phyloP scores from a whole-genome alignment of 2,888 invertebrate species.

The Caenorhabditis plicata region DNA sequence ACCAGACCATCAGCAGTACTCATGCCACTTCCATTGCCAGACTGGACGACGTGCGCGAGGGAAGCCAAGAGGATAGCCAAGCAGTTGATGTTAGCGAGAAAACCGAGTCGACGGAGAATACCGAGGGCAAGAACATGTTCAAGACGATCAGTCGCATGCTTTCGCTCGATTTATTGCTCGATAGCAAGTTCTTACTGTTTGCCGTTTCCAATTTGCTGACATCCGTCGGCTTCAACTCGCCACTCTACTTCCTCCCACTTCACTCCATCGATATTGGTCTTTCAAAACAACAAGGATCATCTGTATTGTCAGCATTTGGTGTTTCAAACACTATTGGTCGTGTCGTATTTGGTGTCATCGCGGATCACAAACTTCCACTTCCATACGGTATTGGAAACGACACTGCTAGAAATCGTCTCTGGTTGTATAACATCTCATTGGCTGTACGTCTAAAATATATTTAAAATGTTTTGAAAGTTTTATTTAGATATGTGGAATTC shows the following conservation, averaged over 20 bases:
- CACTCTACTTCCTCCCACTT: constrained; percentile 77
- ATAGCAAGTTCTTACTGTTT: constrained; percentile 85
- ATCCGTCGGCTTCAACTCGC: constrained; percentile 90
- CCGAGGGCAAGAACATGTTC: constrained; percentile 43
- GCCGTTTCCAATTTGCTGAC: constrained; percentile 90
- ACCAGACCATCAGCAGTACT: constrained; percentile 28
- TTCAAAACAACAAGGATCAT: constrained; percentile 37
- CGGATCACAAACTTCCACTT: constrained; percentile 54
- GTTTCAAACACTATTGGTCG: constrained; percentile 83
- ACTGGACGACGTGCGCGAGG: constrained; percentile 42
- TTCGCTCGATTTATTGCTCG: constrained; percentile 80
- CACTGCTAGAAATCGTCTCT: constrained; percentile 85
- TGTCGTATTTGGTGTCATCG: constrained; percentile 79
- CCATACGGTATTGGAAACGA: constrained; percentile 72
- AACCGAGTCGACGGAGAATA: constrained; percentile 29
- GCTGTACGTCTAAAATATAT: constrained; percentile 69
- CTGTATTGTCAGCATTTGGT: constrained; percentile 55
- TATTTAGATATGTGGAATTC: constrained; percentile 78
- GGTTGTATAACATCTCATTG: constrained; percentile 85
- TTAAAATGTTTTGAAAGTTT: not conserved
- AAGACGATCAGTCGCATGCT: constrained; percentile 73
- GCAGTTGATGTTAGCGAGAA: constrained; percentile 29
- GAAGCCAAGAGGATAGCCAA: constrained; percentile 33
- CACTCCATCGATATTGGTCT: constrained; percentile 43
- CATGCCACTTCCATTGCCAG: constrained; percentile 30